phyloP scores from a whole-genome alignment of 1,140 invertebrate species.

The Drosophila tristis region DNA sequence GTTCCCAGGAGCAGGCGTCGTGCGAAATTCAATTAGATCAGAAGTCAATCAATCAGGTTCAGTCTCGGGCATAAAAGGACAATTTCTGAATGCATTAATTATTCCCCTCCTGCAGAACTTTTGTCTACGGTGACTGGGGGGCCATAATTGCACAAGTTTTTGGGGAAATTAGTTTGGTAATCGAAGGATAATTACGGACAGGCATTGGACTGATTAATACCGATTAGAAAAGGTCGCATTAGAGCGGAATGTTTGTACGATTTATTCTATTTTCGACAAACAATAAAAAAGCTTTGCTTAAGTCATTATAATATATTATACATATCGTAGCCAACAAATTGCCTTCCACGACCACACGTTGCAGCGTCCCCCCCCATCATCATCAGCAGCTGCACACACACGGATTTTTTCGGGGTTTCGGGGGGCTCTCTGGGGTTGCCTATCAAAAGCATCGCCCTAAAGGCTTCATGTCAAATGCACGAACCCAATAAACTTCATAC shows the following conservation, averaged over 20 bases:
- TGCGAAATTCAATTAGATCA: constrained; percentile 62
- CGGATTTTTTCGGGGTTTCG: constrained; percentile 11
- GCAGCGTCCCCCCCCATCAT: constrained; percentile 9
- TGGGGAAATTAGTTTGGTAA: constrained; percentile 33
- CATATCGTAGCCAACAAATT: constrained; percentile 18
- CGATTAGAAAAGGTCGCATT: constrained; percentile 15
- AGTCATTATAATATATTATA: constrained; percentile 13
- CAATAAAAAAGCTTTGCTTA: no score
- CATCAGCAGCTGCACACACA: constrained; percentile 36
- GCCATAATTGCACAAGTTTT: constrained; percentile 22
- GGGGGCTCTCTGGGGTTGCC: constrained; percentile 27
- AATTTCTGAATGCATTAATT: constrained; percentile 30
- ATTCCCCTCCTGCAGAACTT: background rate
- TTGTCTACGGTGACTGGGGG: background rate
- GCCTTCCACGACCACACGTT: constrained; percentile 16
- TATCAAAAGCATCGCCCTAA: constrained; percentile 66
- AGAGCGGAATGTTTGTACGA: constrained; percentile 6
- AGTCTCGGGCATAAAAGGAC: constrained; percentile 9
- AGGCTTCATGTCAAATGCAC: constrained; percentile 78
- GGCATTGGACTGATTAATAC: constrained; percentile 6
- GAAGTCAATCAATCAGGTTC: constrained; percentile 53
- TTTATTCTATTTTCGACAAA: constrained; percentile 10
- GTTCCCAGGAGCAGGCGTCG: constrained; percentile 41
- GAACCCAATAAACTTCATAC: constrained; percentile 73
- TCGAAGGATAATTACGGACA: constrained; percentile 12